Conservation (phyloP, 2,888 invertebrate genomes). For the Trichopoda pennipes region DNA sequence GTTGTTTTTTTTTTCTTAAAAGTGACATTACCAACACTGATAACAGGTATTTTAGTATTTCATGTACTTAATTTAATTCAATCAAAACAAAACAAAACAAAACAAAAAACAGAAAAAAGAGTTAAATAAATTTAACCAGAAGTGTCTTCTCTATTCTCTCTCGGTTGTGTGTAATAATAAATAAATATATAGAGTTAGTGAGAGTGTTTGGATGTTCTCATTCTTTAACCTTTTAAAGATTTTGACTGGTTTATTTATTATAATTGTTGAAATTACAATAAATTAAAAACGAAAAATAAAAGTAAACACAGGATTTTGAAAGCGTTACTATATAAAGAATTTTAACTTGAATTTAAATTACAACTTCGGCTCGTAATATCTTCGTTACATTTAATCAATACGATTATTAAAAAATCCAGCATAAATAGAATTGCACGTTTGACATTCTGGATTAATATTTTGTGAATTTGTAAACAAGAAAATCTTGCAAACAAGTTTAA, state of each 20-base stretch:
- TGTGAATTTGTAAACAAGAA: background rate
- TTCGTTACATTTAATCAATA: background rate
- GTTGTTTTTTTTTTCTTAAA: background rate
- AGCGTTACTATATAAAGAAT: background rate
- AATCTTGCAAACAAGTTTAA: conserved; percentile 30
- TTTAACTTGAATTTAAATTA: background rate
- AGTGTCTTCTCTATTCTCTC: background rate
- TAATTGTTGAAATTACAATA: conserved; percentile 39
- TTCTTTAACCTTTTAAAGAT: conserved; percentile 32
- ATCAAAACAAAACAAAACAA: conserved; percentile 6
- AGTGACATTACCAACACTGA: conserved; percentile 14
- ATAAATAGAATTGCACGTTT: no score
- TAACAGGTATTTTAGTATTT: conserved; percentile 46
- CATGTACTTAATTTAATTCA: conserved; percentile 8
- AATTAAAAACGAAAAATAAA: conserved; percentile 8
- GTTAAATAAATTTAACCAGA: conserved; percentile 11
- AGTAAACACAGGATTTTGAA: conserved; percentile 5
- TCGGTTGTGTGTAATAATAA: no score
- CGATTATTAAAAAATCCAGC: conserved; percentile 9
- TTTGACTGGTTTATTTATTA: conserved; percentile 37
- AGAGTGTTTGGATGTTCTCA: no score
- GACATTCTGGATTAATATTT: background rate
- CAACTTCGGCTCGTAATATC: background rate
- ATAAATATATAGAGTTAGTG: no score
- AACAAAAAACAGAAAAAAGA: background rate